These are phyloP conservation scores for Colossoma macropomum DNA, from an alignment of 2,113 vertebrate species.

Conservation along the genomic window DNA sequence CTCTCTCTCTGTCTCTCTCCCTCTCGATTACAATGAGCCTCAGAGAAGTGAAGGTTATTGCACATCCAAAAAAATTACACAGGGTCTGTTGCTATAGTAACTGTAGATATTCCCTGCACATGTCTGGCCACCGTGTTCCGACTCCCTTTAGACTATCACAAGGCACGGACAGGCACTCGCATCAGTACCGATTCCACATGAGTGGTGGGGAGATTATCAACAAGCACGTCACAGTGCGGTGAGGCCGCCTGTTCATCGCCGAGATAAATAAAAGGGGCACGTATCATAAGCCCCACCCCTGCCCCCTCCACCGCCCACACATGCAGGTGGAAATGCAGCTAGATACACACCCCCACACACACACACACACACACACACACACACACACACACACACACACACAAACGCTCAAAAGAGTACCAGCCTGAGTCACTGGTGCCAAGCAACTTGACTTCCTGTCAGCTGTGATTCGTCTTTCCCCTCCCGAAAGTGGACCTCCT, in stretches of 20 bases:
- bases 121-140: neutral
- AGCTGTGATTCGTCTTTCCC: neutral
- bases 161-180: neutral
- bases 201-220: neutral
- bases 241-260: neutral
- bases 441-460: neutral
- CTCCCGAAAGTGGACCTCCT: neutral
- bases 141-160: neutral
- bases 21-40: neutral
- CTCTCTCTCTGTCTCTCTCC: neutral
- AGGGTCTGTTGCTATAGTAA: slow-evolving; percentile 74
- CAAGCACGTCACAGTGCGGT: neutral
- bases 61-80: slow-evolving; percentile 15
- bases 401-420: slow-evolving; percentile 1
- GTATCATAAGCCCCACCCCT: neutral
- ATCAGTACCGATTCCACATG: neutral
- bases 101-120: slow-evolving; percentile 47
- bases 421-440: neutral
- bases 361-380: neutral
- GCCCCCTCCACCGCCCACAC: too few relatives aligned
- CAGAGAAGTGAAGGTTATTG: slow-evolving; percentile 58
- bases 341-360: neutral
- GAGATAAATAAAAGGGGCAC: neutral
- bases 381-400: slow-evolving; percentile 19
- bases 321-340: neutral